Evolutionary conservation across 2,113 vertebrate genomes (phyloP).

Genomic region (Manacus vitellinus): DNA sequence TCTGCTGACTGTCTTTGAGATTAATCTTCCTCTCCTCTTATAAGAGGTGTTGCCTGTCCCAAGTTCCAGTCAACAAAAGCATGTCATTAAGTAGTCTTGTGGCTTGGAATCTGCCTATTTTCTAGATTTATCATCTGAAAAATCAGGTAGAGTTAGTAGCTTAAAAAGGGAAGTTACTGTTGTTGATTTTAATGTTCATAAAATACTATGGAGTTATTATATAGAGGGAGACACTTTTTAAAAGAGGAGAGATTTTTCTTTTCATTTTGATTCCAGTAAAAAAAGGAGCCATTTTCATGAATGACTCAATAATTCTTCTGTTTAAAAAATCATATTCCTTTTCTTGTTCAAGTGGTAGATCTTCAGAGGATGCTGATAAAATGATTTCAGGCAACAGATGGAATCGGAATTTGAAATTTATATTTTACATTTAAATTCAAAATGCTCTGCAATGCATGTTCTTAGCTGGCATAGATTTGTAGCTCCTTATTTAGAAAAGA

Average conservation of each 20-base stretch:
- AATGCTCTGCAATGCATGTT: background rate
- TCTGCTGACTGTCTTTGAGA: background rate
- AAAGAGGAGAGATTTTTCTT: background rate
- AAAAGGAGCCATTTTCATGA: background rate
- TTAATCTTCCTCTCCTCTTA: background rate
- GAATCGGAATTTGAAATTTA: background rate
- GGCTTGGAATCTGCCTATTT: background rate
- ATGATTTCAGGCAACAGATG: background rate
- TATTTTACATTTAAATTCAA: background rate
- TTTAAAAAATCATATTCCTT: background rate
- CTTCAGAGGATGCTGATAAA: background rate
- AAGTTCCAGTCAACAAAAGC: background rate
- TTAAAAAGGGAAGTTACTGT: background rate
- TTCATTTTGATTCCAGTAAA: background rate
- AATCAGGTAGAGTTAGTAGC: background rate
- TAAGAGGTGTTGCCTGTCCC: background rate
- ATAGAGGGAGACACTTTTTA: background rate
- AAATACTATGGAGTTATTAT: background rate
- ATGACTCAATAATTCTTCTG: background rate
- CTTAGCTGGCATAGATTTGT: background rate
- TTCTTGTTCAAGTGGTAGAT: background rate
- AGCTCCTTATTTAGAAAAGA: background rate
- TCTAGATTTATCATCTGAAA: background rate
- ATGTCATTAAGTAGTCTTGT: background rate
- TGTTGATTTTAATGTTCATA: background rate